Base-by-base conservation (phyloP, 2,888 invertebrate genomes). In the Dioctria linearis region DNA sequence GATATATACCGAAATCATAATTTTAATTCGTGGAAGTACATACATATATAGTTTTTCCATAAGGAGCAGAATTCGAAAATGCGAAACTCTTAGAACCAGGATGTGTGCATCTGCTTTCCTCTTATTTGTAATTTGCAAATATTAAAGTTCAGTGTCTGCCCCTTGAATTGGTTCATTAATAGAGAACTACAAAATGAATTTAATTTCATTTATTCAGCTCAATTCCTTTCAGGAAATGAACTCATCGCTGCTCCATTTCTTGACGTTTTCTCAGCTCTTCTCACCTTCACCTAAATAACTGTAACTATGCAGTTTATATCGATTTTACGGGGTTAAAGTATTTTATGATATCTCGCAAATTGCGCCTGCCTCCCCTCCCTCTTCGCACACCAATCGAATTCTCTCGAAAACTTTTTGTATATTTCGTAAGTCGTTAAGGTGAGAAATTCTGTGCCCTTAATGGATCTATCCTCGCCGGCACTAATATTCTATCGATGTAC, bases 171-270 rank as follows among this genome's bases (percentile, higher is more conserved):
- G 46, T n/a, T 9, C 43, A 43, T 46, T 67, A 67, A 67, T 67
- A 43, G 46, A 67, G 46, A 67, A 49, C 43, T 43, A 0, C 43
- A 43, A 25, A 67, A 67, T 67, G 67, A 67, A 46, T 67, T 67
- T 67, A 42, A n/a, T 67, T 67, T 25, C 46, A 46, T 67, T 67
- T 67, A 67, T 67, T 67, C 25, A 67, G 67, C 37, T 67, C 66
- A 67, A 5, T 46, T 49, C 67, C 67, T 43, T 49, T 67, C 46
- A 0, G 67, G 67, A 67, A 67, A 67, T 67, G 67, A 49, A 67
- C 49, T 67, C 67, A 67, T 67, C 67, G 42, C 25, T 9, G 25
- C 43, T 43, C 40, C 25, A n/a, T 49, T 6, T 46, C 5, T 46
- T 9, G 5, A 46, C 5, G 67, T 0, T 8, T 25, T 25, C 40